Evolutionary conservation across 1,140 invertebrate species (phyloP), one percentile per base, ranked within the genome.

Genomic region (Procambarus virginalis): DNA sequence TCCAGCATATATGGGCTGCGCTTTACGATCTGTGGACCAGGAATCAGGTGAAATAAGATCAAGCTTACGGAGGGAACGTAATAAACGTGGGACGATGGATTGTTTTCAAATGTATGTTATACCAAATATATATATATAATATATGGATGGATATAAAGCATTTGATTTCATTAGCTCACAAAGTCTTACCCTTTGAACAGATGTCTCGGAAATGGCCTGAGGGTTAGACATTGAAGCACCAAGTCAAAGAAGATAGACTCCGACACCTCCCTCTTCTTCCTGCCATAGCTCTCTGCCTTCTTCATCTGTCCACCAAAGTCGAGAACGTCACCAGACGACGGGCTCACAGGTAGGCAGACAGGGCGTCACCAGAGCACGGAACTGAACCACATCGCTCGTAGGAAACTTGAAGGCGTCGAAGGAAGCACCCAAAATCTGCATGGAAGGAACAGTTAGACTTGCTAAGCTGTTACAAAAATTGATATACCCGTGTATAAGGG

Each of bases 341-440:
- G 95, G 94, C 91, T 95, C 94, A 91, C 95, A 95, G 17, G 92
- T 93, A 2, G 94, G 94, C 3, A 95, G 90, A 90, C 95, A 95
- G 1, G 95, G 95, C 0, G 95, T 95, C 3, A 95, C 94, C 8
- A 95, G 91, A 49, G 95, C 95, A 86, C 95, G 94, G 93, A 95
- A 95, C 88, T 95, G 95, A 3, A 95, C 95, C 8, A 95, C 93
- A 60, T 95, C 94, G 3, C 94, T 95, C 2, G 95, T 95, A 5
- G 95, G 95, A 92, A 95, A 95, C 92, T 95, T 95, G 92, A 95
- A 95, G 3, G 95, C 95, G 91, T 95, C 95, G 86, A 95, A 95
- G 17, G 94, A 94, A n/a, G 95, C 95, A 60, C 94, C 93, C 0
- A 95, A 93, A 3, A 93, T 92, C 87, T 94, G 94, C 2, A 46